These are phyloP conservation scores for Perizoma flavofasciatum DNA, from an alignment of 2,888 invertebrate species.

Conservation along the genomic window DNA sequence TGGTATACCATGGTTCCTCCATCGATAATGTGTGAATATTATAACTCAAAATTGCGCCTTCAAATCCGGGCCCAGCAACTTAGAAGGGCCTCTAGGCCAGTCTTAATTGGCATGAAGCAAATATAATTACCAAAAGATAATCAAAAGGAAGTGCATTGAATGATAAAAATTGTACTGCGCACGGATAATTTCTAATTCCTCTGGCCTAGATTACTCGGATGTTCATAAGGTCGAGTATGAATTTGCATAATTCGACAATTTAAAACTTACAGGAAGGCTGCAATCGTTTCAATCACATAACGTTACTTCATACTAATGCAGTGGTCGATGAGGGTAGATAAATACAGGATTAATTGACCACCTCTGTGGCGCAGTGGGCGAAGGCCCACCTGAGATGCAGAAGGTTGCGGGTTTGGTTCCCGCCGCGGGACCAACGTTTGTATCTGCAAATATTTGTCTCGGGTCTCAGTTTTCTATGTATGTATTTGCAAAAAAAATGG, in stretches of 20 bases:
- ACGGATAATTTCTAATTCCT: conserved; percentile 36
- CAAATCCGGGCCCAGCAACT: not conserved
- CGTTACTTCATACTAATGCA: conserved; percentile 21
- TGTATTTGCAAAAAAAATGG: no score
- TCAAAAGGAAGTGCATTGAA: conserved; percentile 28
- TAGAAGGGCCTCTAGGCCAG: conserved; percentile 19
- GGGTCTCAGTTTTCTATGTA: no score
- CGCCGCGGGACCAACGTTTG: no score
- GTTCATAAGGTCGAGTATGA: conserved; percentile 37
- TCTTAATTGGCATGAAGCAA: conserved; percentile 11
- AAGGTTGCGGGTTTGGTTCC: no score
- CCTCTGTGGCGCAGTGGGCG: no score
- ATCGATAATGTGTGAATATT: no score
- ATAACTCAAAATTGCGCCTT: not conserved
- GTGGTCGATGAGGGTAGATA: not conserved
- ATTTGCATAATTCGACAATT: conserved; percentile 34
- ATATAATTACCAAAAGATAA: conserved; percentile 26
- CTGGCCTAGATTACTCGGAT: conserved; percentile 37
- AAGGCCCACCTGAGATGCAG: no score
- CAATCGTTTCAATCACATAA: conserved; percentile 37
- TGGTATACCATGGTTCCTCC: no score
- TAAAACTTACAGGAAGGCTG: conserved; percentile 40
- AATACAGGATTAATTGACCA: no score
- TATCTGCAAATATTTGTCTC: no score
- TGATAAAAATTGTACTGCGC: conserved; percentile 28